Percentiles rank a stretch among this genome's conserved stretches.
Evolutionary conservation across 2,113 vertebrate species (phyloP).

Genomic region (Dinomys branickii): DNA sequence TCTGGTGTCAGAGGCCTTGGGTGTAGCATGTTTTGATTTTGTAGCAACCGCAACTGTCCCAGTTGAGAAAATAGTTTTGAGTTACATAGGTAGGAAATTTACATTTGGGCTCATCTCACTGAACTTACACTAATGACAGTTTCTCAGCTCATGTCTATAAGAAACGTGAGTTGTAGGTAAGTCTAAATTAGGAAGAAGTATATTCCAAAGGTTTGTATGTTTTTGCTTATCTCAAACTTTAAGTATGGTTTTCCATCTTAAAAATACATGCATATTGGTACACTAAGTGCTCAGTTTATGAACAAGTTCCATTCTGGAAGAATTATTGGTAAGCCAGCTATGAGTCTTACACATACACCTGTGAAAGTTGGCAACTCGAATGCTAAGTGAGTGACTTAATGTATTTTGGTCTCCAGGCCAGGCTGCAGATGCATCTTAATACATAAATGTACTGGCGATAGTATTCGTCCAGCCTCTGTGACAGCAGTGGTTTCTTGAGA

Average conservation of each 20-base stretch:
- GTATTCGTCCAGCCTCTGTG: not conserved
- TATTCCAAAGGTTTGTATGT: not conserved
- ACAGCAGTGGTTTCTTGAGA: not conserved
- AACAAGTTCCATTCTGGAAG: not conserved
- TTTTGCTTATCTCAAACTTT: slow-evolving; percentile 48
- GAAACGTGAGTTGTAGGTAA: not conserved
- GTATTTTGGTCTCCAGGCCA: slow-evolving; percentile 1
- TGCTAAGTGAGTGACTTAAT: not conserved
- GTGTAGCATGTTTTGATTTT: not conserved
- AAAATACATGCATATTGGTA: not conserved
- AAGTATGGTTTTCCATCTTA: slow-evolving; percentile 25
- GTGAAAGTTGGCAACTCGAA: not conserved
- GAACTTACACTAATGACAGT: not conserved
- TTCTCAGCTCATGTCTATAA: not conserved
- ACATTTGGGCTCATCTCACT: slow-evolving; percentile 48
- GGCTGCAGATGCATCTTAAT: not conserved
- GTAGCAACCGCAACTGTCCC: not conserved
- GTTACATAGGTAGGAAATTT: slow-evolving; percentile 14
- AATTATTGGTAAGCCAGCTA: not conserved
- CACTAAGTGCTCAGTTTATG: not conserved
- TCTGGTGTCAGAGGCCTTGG: not conserved
- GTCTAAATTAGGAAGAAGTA: slow-evolving; percentile 5
- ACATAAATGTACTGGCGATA: not conserved
- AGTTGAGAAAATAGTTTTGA: not conserved
- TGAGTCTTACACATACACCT: not conserved